Conservation (phyloP, 2,113 vertebrate species). For the Dipodomys merriami region DNA sequence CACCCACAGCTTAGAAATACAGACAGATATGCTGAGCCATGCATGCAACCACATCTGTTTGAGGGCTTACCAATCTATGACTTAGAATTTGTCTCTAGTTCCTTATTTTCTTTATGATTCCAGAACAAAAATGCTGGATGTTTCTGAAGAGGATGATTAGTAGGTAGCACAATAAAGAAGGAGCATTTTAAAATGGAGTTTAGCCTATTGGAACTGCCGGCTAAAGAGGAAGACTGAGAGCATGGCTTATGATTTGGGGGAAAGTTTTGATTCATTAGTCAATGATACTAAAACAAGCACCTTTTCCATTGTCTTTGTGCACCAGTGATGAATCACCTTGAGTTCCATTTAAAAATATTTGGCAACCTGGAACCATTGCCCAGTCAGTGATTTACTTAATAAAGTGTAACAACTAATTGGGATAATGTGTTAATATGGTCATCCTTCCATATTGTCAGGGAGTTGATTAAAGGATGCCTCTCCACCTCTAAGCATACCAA, state of each 20-base stretch:
- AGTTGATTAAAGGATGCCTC: neutral
- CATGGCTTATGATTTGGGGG: neutral
- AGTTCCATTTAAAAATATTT: neutral
- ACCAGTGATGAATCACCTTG: neutral
- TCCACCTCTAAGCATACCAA: neutral
- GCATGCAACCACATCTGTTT: neutral
- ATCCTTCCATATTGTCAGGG: no score
- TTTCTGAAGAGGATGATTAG: neutral
- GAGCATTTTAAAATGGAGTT: neutral
- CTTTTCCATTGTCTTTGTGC: neutral
- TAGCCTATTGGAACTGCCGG: neutral
- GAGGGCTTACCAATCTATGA: neutral
- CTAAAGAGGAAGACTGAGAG: neutral
- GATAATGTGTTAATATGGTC: neutral
- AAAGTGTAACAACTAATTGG: constrained; percentile 23
- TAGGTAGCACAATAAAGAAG: neutral
- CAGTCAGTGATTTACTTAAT: neutral
- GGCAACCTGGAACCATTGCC: neutral
- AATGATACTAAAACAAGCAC: neutral
- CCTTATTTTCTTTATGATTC: neutral
- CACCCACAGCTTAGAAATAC: neutral
- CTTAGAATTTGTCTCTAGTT: neutral
- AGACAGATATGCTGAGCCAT: neutral
- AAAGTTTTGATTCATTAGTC: neutral
- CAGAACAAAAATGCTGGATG: neutral